Evolutionary conservation across 2,797 vertebrate species (phyloP), one percentile per base, ranked within the genome.

Genomic region (Melanotaenia parkinsoni): DNA sequence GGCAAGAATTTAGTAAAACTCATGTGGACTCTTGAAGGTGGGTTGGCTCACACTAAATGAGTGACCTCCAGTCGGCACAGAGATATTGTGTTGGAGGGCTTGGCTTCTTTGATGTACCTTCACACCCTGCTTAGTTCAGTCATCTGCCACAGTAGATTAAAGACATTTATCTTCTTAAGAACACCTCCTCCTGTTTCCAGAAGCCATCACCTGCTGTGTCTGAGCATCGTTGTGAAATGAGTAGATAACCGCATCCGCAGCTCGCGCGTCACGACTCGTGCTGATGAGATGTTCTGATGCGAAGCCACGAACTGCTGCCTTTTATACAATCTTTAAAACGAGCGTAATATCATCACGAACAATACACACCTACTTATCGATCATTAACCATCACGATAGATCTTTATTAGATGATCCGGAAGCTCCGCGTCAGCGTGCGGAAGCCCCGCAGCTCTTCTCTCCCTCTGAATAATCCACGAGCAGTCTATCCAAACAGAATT

Each of bases 241-340:
- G 77, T 18, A 8, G 58, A 77, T 63, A 1, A 54, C 13, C 24
- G 0, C 20, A 24, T 37, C 60, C 59, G 4, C 65, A 43, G n/a
- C 47, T 38, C 33, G 30, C 53, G 66, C 82, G 72, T 88, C 87
- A 82, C 77, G 82, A 77, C 65, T 63, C 63, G 0, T 22, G 32
- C 50, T 9, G 30, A 26, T 28, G 32, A 33, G 5, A 37, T 4
- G 12, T 50, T 16, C 1, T 24, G 16, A 65, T 33, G 68, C 5
- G 28, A 45, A 9, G 33, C 9, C 14, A 14, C 9, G 12, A 10
- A 58, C 14, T 38, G 22, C 57, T n/a, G 18, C 6, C 16, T 20
- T n/a, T 13, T 12, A 6, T 14, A 4, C 1, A 22, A 6, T 7
- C 24, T 30, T 33, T n/a, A 0, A 11, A 63, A 1, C 13, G 20